These are phyloP conservation scores for Carposina sasakii DNA, from an alignment of 1,140 invertebrate genomes.

Conservation along the genomic window DNA sequence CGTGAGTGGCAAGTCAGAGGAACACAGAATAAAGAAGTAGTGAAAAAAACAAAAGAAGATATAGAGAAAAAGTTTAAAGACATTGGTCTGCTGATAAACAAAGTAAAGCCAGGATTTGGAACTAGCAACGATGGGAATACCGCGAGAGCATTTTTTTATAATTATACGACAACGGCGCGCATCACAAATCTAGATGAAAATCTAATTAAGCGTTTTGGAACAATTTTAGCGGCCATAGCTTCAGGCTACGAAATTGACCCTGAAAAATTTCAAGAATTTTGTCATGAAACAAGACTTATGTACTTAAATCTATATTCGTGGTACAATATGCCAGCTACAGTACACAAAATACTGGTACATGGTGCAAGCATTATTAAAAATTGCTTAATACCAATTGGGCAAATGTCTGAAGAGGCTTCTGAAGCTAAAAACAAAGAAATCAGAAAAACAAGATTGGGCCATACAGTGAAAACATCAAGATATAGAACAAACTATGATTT, in stretches of 20 bases:
- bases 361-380: background rate
- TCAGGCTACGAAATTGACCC: background rate
- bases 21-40: background rate
- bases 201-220: background rate
- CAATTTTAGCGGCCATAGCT: background rate
- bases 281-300: background rate
- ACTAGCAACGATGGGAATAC: background rate
- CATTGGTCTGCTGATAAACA: background rate
- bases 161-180: background rate
- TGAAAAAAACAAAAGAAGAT: background rate
- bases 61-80: background rate
- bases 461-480: background rate
- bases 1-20: background rate
- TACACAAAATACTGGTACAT: background rate
- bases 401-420: too few relatives aligned
- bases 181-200: background rate
- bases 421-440: background rate
- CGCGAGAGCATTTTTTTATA: background rate
- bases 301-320: background rate
- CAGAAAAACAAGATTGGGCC: background rate
- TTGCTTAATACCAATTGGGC: background rate
- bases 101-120: conserved; percentile 1
- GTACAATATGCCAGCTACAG: background rate
- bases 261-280: background rate
- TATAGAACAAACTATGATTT: background rate